phyloP scores from a whole-genome alignment of 1,140 invertebrate genomes.

The Coenobita brevimanus region DNA sequence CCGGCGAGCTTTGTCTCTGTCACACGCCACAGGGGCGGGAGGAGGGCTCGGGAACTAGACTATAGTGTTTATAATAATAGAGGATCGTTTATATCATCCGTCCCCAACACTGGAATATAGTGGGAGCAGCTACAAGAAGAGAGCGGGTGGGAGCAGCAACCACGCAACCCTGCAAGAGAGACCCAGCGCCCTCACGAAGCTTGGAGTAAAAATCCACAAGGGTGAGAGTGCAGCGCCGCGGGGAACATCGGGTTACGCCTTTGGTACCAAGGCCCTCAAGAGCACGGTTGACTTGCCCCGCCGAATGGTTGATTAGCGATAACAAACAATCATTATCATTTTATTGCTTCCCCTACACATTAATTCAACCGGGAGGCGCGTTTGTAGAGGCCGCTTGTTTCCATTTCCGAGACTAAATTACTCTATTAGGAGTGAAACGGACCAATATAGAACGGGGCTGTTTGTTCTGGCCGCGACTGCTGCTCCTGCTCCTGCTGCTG shows the following conservation, averaged over 20 bases:
- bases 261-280: slow-evolving; percentile 3
- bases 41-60: neutral
- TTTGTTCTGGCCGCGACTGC: slow-evolving; percentile 48
- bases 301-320: slow-evolving; percentile 68
- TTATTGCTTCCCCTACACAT: slow-evolving; percentile 68
- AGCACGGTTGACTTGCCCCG: slow-evolving; percentile 62
- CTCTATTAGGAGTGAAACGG: slow-evolving; percentile 65
- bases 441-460: slow-evolving; percentile 57
- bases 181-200: neutral
- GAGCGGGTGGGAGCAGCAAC: neutral
- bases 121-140: slow-evolving; percentile 19
- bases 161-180: neutral
- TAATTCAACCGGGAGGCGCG: slow-evolving; percentile 66
- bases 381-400: slow-evolving; percentile 64
- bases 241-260: neutral
- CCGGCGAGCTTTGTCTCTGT: neutral
- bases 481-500: no score
- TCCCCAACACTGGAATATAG: slow-evolving; percentile 18
- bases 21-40: neutral
- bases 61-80: neutral
- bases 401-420: slow-evolving; percentile 68
- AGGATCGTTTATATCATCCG: neutral
- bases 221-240: neutral
- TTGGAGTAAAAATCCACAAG: neutral
- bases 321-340: slow-evolving; percentile 69